These are phyloP conservation scores for Oreochromis grahami DNA, from an alignment of 2,797 vertebrate species.

Conservation along the genomic window DNA sequence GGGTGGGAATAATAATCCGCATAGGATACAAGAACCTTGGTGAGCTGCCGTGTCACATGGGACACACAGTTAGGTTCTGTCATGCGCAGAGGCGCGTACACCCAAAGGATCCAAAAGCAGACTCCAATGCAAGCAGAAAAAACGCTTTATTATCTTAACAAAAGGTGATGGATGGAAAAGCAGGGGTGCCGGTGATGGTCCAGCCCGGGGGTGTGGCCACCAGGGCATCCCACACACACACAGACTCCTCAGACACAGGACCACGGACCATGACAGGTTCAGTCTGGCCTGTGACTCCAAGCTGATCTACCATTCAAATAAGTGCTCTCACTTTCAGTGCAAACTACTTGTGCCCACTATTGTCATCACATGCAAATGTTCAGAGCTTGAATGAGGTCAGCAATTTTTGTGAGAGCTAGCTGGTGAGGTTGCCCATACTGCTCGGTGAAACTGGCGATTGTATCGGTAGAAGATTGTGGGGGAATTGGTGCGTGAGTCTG, in stretches of 20 bases:
- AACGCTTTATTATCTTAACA: too few relatives aligned
- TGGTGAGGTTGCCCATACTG: neutral
- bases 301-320: neutral
- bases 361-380: rapidly evolving
- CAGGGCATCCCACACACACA: too few relatives aligned
- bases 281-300: neutral
- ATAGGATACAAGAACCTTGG: neutral
- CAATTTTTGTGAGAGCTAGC: neutral
- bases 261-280: too few relatives aligned
- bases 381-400: rapidly evolving
- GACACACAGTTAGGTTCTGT: neutral
- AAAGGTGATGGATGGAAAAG: too few relatives aligned
- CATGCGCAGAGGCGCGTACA: too few relatives aligned
- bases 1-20: neutral
- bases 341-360: rapidly evolving
- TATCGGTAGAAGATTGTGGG: rapidly evolving
- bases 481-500: rapidly evolving
- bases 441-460: rapidly evolving
- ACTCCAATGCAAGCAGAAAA: too few relatives aligned
- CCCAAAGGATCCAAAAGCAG: too few relatives aligned
- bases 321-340: neutral
- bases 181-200: too few relatives aligned
- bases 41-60: neutral
- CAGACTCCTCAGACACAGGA: too few relatives aligned
- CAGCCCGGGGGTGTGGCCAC: too few relatives aligned